Base-by-base conservation (phyloP, 2,113 vertebrate species). In the Notiomystis cincta region DNA sequence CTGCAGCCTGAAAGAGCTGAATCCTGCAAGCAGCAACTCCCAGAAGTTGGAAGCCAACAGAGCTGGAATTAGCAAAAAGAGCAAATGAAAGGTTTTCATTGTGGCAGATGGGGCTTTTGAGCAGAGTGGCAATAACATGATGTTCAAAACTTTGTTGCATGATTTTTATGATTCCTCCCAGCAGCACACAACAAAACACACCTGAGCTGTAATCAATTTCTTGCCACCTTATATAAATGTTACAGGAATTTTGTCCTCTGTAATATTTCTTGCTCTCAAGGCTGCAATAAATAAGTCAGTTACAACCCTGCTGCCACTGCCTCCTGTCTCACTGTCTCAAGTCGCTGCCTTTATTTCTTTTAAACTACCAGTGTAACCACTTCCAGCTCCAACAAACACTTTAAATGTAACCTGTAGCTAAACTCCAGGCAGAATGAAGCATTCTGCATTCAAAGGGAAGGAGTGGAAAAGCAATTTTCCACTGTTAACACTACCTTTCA, bases 171-270 rank as follows among this genome's bases (percentile, higher is more conserved):
- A 51, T 87, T 80, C 70, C 75, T 89, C 51, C 82, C 79, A 84
- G 85, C 69, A 76, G 45, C 58, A 14, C 42, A 56, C 69, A 93
- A 81, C 89, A 93, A 87, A 92, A 89, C 73, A 42, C 11, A 93
- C 66, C 91, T 64, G 65, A 95, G 65, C 65, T 88, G 92, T 73
- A 84, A 97, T 60, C 95, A 69, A 75, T 93, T 93, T 87, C 94
- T 86, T 75, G 81, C 69, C 71, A 75, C 65, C 42, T 89, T 95
- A 84, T 54, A 82, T 87, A 96, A 96, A 92, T 81, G 76, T 60
- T 64, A 90, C 13, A 90, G 65, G 88, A 93, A 47, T 96, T 90
- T 20, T 89, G 70, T 95, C 73, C 65, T 82, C 84, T 93, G 82
- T 53, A 95, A 84, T 51, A 50, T 66, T 85, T 91, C 73, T 92